Base-by-base conservation (phyloP, 2,113 vertebrate genomes). In the Notarius lentiginosus region DNA sequence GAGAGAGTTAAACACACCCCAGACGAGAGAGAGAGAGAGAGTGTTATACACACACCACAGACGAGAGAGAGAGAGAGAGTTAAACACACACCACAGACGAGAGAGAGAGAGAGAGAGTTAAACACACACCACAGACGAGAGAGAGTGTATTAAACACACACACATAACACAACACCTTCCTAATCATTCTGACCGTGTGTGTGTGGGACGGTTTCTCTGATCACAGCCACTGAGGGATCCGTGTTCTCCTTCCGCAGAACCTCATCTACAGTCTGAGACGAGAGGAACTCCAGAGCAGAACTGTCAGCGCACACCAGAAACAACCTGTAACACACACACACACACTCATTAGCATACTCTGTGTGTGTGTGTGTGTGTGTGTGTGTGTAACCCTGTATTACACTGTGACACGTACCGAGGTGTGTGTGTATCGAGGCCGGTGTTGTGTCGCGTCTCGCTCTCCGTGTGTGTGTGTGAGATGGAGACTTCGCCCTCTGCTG, bases 251-350 rank as follows among this genome's bases (percentile, higher is more conserved):
- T 83, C 5, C 90, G 82, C 17, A 99, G 89, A 47, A 94, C 93
- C 61, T 95, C 84, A 20, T 96, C 93, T 7, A 96, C 94, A 8
- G 95, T 93, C 49, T 91, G 92, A 79, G 92, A 92, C 66, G 92
- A 92, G 77, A 99, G 96, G n/a, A 99, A 92, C 90, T 99, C 98
- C 0, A 92, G 92, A n/a, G 97, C 97, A 8, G 98, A 98, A 17
- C 97, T 96, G 12, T 98, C 96, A 0, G 89, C 89, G 2, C 95
- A 92, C 87, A 96, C 76, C 27, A 97, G 18, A 92, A 99, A 99
- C 90, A 99, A 96, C 91, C 98, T 99, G 88, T 1, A 89, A 88
- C 14, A 90, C 73, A 85, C 79, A 60, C 70, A 86, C 27, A 66
- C 55, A 75, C 70, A 17, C 8, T 15, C 5, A 81, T 73, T 34